Percentiles rank a stretch among this genome's conserved stretches.
These are phyloP conservation scores for Maconellicoccus hirsutus DNA, from an alignment of 1,140 invertebrate species.

Conservation along the genomic window DNA sequence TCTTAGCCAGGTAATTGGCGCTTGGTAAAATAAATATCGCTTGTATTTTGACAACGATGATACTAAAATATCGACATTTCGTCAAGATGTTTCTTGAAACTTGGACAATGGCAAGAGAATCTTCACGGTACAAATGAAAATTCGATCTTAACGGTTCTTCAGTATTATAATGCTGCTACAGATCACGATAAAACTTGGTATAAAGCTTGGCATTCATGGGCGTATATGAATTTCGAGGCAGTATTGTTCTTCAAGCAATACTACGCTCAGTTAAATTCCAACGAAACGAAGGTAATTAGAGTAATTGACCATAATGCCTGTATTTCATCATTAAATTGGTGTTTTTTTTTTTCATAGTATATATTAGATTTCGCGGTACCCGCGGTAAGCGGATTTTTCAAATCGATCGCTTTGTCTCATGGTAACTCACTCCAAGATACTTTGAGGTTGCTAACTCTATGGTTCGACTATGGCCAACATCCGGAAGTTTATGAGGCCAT, in stretches of 20 bases:
- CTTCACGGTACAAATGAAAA: conserved; percentile 64
- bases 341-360: conserved; percentile 36
- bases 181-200: conserved; percentile 79
- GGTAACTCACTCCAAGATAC: conserved; percentile 97
- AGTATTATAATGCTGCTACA: conserved; percentile 77
- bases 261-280: neutral
- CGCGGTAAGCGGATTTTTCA: conserved; percentile 91
- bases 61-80: no score
- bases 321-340: neutral
- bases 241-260: conserved; percentile 77
- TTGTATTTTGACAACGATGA: no score
- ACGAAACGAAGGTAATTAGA: neutral
- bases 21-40: no score
- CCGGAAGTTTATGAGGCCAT: conserved; percentile 88
- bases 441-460: conserved; percentile 77
- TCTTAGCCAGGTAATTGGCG: conserved; percentile 51
- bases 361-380: conserved; percentile 76
- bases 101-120: conserved; percentile 82
- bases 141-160: conserved; percentile 69
- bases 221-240: conserved; percentile 96
- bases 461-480: conserved; percentile 92
- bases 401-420: conserved; percentile 81
- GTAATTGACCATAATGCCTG: no score
- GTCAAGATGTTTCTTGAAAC: conserved; percentile 67
- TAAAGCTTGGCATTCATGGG: conserved; percentile 97